Conservation (phyloP, 2,113 vertebrate species). For the Odobenus rosmarus region DNA sequence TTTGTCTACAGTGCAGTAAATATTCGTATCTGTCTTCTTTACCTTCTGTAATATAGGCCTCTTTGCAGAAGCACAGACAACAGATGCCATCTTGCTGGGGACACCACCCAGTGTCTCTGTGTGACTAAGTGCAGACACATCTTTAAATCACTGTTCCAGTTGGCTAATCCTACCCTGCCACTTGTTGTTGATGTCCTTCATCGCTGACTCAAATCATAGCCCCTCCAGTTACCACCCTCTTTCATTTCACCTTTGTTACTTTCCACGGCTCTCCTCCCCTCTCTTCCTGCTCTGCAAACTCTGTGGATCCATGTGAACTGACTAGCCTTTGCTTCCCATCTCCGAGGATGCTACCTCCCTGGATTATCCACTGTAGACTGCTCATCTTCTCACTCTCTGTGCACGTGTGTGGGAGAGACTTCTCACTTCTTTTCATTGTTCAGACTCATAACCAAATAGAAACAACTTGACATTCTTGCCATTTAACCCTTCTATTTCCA, state of each 20-base stretch:
- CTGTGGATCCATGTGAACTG: background rate
- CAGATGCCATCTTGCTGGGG: background rate
- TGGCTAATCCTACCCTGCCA: background rate
- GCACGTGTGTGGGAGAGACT: background rate
- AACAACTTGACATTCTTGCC: background rate
- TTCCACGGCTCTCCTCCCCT: background rate
- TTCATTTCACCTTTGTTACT: too few species aligned
- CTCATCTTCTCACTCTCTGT: background rate
- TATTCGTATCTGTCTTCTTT: background rate
- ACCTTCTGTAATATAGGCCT: background rate
- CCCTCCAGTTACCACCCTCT: background rate
- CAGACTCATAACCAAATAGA: background rate
- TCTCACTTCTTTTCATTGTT: background rate
- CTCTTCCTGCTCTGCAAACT: background rate
- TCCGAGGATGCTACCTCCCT: background rate
- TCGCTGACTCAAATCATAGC: background rate
- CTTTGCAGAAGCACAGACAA: background rate
- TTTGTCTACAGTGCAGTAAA: background rate
- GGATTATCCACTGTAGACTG: rapidly evolving
- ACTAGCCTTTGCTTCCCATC: too few species aligned
- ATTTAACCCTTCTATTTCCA: background rate
- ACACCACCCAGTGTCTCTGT: background rate
- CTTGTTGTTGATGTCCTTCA: background rate
- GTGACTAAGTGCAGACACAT: background rate
- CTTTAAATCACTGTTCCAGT: background rate